Evolutionary conservation across 1,140 invertebrate genomes (phyloP).

Genomic region (Lasioglossum albipes): DNA sequence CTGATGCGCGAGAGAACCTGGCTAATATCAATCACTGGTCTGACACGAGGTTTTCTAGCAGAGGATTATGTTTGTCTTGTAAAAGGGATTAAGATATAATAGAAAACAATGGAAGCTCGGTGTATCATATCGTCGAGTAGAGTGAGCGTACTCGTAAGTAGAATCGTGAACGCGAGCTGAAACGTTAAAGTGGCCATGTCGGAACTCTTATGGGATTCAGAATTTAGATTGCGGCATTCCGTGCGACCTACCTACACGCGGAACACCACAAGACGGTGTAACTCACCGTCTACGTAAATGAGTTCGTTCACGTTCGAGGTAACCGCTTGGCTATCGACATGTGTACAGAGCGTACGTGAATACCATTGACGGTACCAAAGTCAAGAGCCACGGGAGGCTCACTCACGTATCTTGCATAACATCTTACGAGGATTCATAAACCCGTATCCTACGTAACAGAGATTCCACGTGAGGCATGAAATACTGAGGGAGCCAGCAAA

Average conservation of each 20-base stretch:
- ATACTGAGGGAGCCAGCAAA: neutral
- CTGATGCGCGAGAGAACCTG: too few relatives aligned
- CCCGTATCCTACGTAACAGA: slow-evolving; percentile 12
- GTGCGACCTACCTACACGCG: slow-evolving; percentile 18
- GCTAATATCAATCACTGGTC: too few relatives aligned
- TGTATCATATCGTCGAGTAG: neutral
- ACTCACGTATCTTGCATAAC: slow-evolving; percentile 30
- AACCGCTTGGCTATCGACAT: slow-evolving; percentile 16
- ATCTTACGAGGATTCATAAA: slow-evolving; percentile 43
- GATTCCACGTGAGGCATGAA: slow-evolving; percentile 16
- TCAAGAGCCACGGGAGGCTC: slow-evolving; percentile 30
- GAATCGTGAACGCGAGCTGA: neutral
- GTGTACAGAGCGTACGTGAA: slow-evolving; percentile 36
- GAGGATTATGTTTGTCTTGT: too few relatives aligned
- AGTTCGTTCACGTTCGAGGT: slow-evolving; percentile 40
- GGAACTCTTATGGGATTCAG: neutral
- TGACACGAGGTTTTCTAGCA: too few relatives aligned
- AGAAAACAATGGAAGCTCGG: neutral
- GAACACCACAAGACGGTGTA: neutral
- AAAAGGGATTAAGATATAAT: too few relatives aligned
- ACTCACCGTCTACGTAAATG: slow-evolving; percentile 38
- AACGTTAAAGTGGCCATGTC: slow-evolving; percentile 12
- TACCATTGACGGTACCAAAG: slow-evolving; percentile 36
- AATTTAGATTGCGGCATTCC: slow-evolving; percentile 20
- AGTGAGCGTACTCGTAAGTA: neutral